phyloP scores from a whole-genome alignment of 92 coral and sea anemone species.

The Palythoa grandiflora region DNA sequence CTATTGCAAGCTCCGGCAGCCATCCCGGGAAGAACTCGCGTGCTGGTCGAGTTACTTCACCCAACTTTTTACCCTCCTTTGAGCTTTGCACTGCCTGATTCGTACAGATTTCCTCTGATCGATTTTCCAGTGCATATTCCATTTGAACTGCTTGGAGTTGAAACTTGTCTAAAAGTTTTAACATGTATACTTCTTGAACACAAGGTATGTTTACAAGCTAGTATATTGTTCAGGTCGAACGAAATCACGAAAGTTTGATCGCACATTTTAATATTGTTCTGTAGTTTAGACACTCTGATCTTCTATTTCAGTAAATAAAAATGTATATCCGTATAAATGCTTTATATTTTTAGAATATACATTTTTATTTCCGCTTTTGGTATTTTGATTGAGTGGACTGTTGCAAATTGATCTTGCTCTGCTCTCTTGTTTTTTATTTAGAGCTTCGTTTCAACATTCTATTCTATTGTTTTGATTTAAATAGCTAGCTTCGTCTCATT shows the following conservation, averaged over 20 bases:
- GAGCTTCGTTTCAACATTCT: neutral
- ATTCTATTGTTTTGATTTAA: constrained; percentile 3
- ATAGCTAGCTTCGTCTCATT: neutral
- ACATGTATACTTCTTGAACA: constrained; percentile 97
- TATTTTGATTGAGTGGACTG: no score
- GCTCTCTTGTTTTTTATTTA: neutral
- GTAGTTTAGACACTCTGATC: no score
- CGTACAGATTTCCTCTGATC: constrained; percentile 85
- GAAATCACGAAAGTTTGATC: neutral
- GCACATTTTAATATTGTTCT: neutral
- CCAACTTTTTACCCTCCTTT: constrained; percentile 83
- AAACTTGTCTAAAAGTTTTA: constrained; percentile 93
- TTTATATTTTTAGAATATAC: no score
- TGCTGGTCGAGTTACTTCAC: constrained; percentile 84
- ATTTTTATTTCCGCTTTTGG: no score
- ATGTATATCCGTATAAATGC: no score
- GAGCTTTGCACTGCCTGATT: constrained; percentile 89
- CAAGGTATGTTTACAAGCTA: constrained; percentile 70
- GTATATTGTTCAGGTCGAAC: neutral
- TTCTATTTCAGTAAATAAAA: no score
- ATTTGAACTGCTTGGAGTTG: constrained; percentile 96
- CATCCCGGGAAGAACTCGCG: constrained; percentile 86
- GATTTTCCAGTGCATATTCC: constrained; percentile 99
- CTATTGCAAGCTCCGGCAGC: constrained; percentile 93
- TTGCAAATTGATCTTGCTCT: neutral